These are phyloP conservation scores for Volucella inanis DNA, from an alignment of 2,888 invertebrate genomes.

Conservation along the genomic window DNA sequence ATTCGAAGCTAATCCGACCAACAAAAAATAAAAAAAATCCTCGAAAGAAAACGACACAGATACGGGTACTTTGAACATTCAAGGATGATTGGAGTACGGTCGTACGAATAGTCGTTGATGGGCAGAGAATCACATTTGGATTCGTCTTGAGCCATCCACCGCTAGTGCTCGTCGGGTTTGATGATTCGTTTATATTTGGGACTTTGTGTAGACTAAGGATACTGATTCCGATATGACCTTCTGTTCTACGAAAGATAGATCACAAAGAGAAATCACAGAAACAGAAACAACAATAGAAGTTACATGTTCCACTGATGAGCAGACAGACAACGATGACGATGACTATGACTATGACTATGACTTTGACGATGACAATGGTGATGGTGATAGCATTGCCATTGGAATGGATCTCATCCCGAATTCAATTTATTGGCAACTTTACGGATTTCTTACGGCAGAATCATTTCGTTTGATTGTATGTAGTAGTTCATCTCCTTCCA, in stretches of 20 bases:
- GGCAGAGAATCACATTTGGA: constrained; percentile 61
- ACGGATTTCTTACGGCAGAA: constrained; percentile 72
- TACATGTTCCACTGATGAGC: constrained; percentile 22
- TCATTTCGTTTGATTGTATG: constrained; percentile 41
- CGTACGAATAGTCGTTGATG: background rate
- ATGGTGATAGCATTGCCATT: background rate
- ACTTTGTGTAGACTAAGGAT: constrained; percentile 34
- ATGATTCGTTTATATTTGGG: constrained; percentile 57
- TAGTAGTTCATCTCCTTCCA: constrained; percentile 5
- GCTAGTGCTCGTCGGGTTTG: constrained; percentile 24
- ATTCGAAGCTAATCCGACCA: constrained; percentile 69
- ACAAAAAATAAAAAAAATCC: constrained; percentile 48
- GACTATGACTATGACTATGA: background rate
- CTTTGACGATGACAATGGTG: constrained; percentile 16
- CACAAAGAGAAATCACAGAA: constrained; percentile 50
- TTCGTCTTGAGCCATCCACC: constrained; percentile 45
- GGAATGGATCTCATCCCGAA: constrained; percentile 64
- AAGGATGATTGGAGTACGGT: constrained; percentile 18
- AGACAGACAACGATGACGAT: background rate
- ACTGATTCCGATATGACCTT: constrained; percentile 46
- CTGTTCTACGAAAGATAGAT: constrained; percentile 47
- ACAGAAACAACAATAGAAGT: constrained; percentile 57
- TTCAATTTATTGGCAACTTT: constrained; percentile 75
- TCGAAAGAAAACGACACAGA: constrained; percentile 47
- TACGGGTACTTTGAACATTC: background rate